Evolutionary conservation across 2,888 invertebrate genomes (phyloP), one percentile per base, ranked within the genome.

Genomic region (Clivina fossor): DNA sequence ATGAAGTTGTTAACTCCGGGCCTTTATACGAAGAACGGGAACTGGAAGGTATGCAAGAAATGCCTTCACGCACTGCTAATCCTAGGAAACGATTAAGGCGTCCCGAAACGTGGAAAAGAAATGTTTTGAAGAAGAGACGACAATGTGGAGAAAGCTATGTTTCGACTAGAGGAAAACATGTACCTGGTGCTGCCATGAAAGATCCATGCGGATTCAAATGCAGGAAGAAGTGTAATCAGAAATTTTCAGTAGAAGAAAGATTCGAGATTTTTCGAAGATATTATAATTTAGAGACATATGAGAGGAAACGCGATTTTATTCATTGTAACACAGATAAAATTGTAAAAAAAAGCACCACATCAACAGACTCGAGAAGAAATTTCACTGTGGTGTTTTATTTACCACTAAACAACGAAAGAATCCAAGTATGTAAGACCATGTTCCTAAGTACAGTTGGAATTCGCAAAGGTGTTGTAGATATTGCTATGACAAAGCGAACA

Each of bases 381-480:
- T 32, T 11, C 32, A 11, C 32, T 7, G 13, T 32, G 9, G 4
- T 11, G 4, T 4, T 11, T n/a, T 32, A 7, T n/a, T 13, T 32
- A 13, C 32, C 32, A 4, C 9, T 32, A 4, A n/a, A n/a, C 13
- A 13, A 13, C 4, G 32, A 32, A 11, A 4, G 32, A n/a, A n/a
- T 46, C 4, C 41, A 46, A 20, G 58, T 57, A 13, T 61, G 59
- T 19, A 56, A 61, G 33, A 47, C 55, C 1, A 60, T 58, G 56
- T 61, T 60, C 32, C 32, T 60, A n/a, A 61, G 51, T 46, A 60
- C 58, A 4, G 32, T 61, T 13, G 59, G 41, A 18, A 47, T 59
- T 7, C 26, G 26, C 19, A 59, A 58, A 47, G 55, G 58, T 24
- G 59, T 61, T 13, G 59, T 59, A 1, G 59, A 61, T 41, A 50